Evolutionary conservation across 2,888 invertebrate species (phyloP), one percentile per base, ranked within the genome.

Genomic region (Ernsta delagoae): DNA sequence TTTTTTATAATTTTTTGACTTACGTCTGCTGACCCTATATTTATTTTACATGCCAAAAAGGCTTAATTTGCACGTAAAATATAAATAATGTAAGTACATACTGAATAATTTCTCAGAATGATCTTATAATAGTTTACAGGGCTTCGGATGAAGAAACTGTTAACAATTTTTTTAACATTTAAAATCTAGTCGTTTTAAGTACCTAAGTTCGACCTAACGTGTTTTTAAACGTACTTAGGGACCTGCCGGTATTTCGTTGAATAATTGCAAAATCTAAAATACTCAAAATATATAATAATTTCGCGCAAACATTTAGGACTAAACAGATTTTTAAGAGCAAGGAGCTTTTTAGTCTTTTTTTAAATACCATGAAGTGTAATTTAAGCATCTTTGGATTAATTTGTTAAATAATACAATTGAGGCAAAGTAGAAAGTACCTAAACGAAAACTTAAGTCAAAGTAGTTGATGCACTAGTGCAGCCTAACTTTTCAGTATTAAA

Each of bases 311-410:
- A 68, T 48, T 34, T 62, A 62, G 62, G 60, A 67, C 54, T 54
- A 34, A 56, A 45, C 24, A 39, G 45, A 12, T 61, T 68, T 43
- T 68, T 31, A 63, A 68, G 36, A 54, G 56, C 54, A 67, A 66
- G 54, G 53, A 53, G 56, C 67, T 67, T 67, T 61, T n/a, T 63
- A 67, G 60, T 67, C 60, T 66, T 60, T 54, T n/a, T 61, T 45
- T 8, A 61, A 60, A 59, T 61, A 66, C 60, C 11, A 61, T 45
- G 36, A 61, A 43, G 61, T 45, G 59, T 67, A 65, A 68, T 65
- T 70, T 65, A 54, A 68, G 63, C 67, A 70, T 72, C 72, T 72
- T 72, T 72, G 72, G 70, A 70, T 70, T 59, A 65, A 64, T 66
- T 66, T 64, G 63, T 70, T 72, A 69, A 59, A 69, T 54, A 59